Evolutionary conservation across 2,113 vertebrate genomes (phyloP).

Genomic region (Indicator indicator): DNA sequence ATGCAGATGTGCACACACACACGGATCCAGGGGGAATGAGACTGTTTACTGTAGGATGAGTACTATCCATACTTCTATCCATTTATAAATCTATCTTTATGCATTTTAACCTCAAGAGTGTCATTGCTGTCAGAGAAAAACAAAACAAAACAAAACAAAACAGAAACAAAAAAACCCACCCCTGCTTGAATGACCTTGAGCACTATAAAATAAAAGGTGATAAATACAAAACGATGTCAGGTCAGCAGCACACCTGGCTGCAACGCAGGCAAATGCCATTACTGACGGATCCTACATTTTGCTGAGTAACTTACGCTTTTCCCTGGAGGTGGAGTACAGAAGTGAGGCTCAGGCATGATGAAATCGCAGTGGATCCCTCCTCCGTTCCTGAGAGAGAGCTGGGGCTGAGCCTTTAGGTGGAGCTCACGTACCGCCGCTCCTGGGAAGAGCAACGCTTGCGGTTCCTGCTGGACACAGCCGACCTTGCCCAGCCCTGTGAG

Average conservation of each 20-base stretch:
- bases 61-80: background rate
- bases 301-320: background rate
- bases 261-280: background rate
- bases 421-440: conserved; percentile 43
- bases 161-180: no score
- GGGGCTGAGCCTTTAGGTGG: conserved; percentile 71
- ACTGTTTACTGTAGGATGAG: background rate
- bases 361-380: background rate
- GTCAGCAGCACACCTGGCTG: background rate
- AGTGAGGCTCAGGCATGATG: background rate
- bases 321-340: background rate
- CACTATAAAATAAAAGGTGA: background rate
- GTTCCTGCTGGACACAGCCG: background rate
- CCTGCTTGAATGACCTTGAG: background rate
- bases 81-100: background rate
- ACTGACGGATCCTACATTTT: background rate
- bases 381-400: background rate
- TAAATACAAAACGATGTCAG: background rate
- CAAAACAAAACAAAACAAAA: no score
- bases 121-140: background rate
- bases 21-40: background rate
- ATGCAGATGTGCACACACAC: no score
- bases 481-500: background rate
- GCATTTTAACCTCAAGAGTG: background rate
- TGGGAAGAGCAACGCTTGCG: background rate